Conservation (phyloP, 1,140 invertebrate genomes). For the Subanguina moxae region DNA sequence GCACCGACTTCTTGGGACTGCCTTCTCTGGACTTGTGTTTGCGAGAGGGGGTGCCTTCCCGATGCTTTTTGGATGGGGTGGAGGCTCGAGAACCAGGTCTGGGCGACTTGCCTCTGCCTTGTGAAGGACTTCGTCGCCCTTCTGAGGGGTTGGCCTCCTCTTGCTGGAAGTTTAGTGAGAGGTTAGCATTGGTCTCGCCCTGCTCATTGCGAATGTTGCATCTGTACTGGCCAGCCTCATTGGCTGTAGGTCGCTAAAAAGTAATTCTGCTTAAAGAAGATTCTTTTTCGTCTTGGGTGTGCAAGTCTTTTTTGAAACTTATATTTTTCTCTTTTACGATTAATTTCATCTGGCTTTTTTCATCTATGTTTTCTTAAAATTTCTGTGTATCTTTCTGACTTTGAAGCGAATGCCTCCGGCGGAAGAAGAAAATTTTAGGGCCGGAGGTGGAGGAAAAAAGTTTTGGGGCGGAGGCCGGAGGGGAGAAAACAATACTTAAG, state of each 20-base stretch:
- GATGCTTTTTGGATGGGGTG: conserved; percentile 46
- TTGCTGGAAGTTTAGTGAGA: conserved; percentile 96
- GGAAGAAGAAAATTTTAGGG: too few relatives aligned
- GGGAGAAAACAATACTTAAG: too few relatives aligned
- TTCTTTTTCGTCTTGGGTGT: too few relatives aligned
- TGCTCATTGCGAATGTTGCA: conserved; percentile 88
- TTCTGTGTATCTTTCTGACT: too few relatives aligned
- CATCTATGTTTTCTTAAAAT: too few relatives aligned
- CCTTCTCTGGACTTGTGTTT: conserved; percentile 56
- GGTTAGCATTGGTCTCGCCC: conserved; percentile 91
- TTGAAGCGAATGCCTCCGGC: too few relatives aligned
- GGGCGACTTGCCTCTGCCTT: conserved; percentile 17
- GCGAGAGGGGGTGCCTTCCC: conserved; percentile 46
- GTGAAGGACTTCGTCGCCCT: conserved; percentile 13
- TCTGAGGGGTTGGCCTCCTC: conserved; percentile 59
- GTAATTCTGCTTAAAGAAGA: conserved; percentile 22
- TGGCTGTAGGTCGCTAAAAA: conserved; percentile 76
- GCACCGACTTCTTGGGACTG: conserved; percentile 51
- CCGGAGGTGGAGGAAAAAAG: too few relatives aligned
- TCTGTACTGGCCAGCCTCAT: conserved; percentile 94
- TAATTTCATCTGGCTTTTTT: too few relatives aligned
- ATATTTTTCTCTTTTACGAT: too few relatives aligned
- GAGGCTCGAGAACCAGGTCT: conserved; percentile 39
- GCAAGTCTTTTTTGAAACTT: too few relatives aligned
- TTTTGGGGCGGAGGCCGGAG: too few relatives aligned